phyloP scores from a whole-genome alignment of 2,888 invertebrate genomes.

The Pteria penguin region DNA sequence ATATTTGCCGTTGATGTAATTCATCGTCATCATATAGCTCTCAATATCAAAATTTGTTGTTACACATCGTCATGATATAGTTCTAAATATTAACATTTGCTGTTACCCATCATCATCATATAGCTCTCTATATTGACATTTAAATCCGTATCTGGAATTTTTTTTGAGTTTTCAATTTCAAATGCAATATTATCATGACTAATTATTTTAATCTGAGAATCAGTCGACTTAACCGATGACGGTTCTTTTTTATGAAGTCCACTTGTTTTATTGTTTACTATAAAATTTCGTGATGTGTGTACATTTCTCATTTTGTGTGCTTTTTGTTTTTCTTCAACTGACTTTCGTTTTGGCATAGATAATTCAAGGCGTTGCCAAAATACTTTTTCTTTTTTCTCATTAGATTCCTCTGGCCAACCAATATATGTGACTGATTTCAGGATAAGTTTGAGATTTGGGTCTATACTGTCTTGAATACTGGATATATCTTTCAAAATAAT shows the following conservation, averaged over 20 bases:
- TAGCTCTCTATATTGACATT: not conserved
- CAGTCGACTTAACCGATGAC: not conserved
- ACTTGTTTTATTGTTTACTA: too few species aligned
- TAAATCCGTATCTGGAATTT: not conserved
- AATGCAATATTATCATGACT: not conserved
- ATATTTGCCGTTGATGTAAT: too few species aligned
- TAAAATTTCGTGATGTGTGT: too few species aligned
- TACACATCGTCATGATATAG: too few species aligned
- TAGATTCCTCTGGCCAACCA: conserved; percentile 54
- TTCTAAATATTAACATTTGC: not conserved
- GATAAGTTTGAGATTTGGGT: conserved; percentile 60
- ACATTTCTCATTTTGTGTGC: too few species aligned
- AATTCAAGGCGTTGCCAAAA: conserved; percentile 63
- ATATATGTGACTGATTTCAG: conserved; percentile 62
- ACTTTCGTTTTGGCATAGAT: conserved; percentile 59
- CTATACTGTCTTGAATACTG: conserved; percentile 45
- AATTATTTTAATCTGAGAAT: not conserved
- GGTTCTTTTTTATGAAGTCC: too few species aligned
- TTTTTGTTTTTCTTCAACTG: not conserved
- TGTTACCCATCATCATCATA: not conserved
- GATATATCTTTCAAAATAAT: conserved; percentile 62
- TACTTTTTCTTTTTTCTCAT: conserved; percentile 47
- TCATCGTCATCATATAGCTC: too few species aligned
- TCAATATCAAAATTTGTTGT: too few species aligned
- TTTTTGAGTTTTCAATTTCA: not conserved